phyloP scores from a whole-genome alignment of 2,888 invertebrate species.

The Torymus aiolomorphi region DNA sequence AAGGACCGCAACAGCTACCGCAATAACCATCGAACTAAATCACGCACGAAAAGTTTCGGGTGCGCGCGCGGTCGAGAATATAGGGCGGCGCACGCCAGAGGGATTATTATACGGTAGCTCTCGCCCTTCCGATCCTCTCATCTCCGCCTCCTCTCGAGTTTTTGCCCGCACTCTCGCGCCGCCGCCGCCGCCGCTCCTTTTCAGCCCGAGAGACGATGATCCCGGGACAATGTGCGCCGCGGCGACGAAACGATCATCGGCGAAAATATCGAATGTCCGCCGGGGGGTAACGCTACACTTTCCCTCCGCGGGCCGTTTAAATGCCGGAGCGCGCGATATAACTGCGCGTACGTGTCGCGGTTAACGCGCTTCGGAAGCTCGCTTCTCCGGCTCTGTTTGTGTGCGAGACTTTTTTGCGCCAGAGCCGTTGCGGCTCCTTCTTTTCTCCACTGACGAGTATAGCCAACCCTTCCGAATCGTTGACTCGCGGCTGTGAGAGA shows the following conservation, averaged over 20 bases:
- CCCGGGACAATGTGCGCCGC: neutral
- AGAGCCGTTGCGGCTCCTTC: neutral
- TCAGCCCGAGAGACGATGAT: slow-evolving; percentile 12
- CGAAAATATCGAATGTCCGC: slow-evolving; percentile 74
- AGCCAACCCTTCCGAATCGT: too few species aligned
- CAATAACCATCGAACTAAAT: too few species aligned
- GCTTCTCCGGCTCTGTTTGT: neutral
- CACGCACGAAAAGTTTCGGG: too few species aligned
- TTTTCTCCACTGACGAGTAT: neutral
- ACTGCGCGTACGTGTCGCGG: too few species aligned
- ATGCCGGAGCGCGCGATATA: slow-evolving; percentile 61
- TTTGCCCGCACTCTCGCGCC: too few species aligned
- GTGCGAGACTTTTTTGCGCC: neutral
- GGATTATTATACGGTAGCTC: slow-evolving; percentile 14
- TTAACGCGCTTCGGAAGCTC: too few species aligned
- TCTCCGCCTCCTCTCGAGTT: too few species aligned
- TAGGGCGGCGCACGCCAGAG: slow-evolving; percentile 4
- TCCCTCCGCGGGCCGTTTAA: slow-evolving; percentile 66
- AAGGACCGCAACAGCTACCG: too few species aligned
- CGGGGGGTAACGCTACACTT: slow-evolving; percentile 71
- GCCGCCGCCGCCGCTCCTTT: neutral
- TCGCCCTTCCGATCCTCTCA: neutral
- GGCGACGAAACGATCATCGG: slow-evolving; percentile 69
- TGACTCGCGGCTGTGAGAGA: too few species aligned
- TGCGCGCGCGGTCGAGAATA: neutral